These are phyloP conservation scores for Caenorhabditis sp. DNA, from an alignment of 2,888 invertebrate genomes.

Conservation along the genomic window DNA sequence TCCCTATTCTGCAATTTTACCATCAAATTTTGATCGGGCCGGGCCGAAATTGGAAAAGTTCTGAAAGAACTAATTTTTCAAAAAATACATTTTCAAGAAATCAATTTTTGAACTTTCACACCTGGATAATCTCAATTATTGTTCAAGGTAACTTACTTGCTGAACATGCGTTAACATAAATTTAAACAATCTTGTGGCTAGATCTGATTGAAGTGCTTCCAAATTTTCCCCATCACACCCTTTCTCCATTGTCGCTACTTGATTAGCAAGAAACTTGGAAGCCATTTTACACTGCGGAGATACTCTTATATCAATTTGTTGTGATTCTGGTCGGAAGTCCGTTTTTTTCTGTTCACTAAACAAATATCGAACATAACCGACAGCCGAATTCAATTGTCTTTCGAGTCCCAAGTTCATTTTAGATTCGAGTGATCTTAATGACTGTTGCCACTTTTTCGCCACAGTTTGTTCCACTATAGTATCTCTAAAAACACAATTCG, in stretches of 20 bases:
- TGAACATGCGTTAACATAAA: conserved; percentile 92
- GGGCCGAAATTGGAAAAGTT: too few relatives aligned
- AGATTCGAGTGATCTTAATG: conserved; percentile 86
- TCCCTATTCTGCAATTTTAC: too few relatives aligned
- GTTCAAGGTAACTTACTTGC: conserved; percentile 76
- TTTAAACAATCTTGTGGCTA: conserved; percentile 89
- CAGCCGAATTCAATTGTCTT: conserved; percentile 82
- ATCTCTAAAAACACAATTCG: conserved; percentile 76
- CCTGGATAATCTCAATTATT: too few relatives aligned
- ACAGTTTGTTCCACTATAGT: conserved; percentile 88
- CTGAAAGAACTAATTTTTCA: too few relatives aligned
- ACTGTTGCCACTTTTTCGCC: conserved; percentile 83
- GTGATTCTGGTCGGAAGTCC: conserved; percentile 79
- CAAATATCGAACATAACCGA: conserved; percentile 69
- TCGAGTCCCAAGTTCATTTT: conserved; percentile 82
- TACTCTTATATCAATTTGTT: conserved; percentile 43
- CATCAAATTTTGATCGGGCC: too few relatives aligned
- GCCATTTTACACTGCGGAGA: conserved; percentile 36
- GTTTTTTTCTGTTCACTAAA: conserved; percentile 86
- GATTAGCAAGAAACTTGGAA: conserved; percentile 24
- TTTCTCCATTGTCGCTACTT: conserved; percentile 36
- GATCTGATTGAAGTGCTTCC: conserved; percentile 83
- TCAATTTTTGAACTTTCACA: too few relatives aligned
- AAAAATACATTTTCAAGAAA: too few relatives aligned
- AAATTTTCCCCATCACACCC: conserved; percentile 86